A percentile compares a stretch with the other conserved stretches of the same genome.
Conservation (phyloP, 2,797 vertebrate genomes). For the Picus viridis region DNA sequence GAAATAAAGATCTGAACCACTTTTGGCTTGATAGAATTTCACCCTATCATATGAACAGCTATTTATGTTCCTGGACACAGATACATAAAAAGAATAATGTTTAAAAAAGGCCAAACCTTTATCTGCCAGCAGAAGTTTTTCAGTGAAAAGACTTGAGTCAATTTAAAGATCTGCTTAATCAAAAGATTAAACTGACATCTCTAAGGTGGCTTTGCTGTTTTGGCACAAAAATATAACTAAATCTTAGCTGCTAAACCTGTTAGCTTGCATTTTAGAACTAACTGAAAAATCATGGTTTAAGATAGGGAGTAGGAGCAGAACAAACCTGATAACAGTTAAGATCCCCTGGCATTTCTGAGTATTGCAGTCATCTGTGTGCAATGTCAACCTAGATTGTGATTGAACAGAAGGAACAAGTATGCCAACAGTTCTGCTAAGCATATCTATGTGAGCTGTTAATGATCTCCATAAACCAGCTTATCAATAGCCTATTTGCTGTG, state of each 20-base stretch:
- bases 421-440: constrained; percentile 18
- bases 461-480: constrained; percentile 11
- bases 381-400: constrained; percentile 32
- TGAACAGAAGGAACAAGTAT: constrained; percentile 38
- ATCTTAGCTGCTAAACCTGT: neutral
- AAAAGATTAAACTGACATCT: neutral
- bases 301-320: neutral
- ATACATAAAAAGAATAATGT: neutral
- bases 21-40: neutral
- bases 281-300: neutral
- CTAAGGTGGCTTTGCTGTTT: neutral
- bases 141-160: neutral
- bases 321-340: constrained; percentile 71
- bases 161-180: neutral
- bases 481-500: constrained; percentile 5
- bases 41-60: neutral
- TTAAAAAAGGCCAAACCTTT: neutral
- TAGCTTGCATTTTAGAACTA: neutral
- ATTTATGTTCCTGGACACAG: neutral
- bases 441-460: constrained; percentile 4
- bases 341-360: constrained; percentile 70
- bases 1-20: neutral
- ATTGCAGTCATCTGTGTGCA: constrained; percentile 43
- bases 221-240: neutral
- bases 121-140: neutral